These are phyloP conservation scores for Andrena chrysosceles DNA, from an alignment of 2,888 invertebrate species.

Conservation along the genomic window DNA sequence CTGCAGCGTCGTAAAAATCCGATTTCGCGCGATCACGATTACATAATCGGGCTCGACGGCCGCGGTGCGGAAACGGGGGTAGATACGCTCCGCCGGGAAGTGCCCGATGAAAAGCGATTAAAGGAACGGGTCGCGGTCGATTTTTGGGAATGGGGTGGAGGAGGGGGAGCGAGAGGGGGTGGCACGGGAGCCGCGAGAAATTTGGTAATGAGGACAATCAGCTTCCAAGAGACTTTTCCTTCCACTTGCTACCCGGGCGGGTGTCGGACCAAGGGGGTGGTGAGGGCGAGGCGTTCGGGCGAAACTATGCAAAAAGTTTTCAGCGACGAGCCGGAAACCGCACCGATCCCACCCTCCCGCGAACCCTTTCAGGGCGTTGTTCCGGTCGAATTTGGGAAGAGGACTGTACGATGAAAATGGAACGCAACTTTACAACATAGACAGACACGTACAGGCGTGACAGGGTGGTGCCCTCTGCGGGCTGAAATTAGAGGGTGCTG, in stretches of 20 bases:
- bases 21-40: slow-evolving; percentile 30
- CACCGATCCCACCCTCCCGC: slow-evolving; percentile 47
- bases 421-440: slow-evolving; percentile 76
- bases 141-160: neutral
- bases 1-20: slow-evolving; percentile 29
- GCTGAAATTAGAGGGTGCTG: slow-evolving; percentile 80
- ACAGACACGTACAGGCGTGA: slow-evolving; percentile 75
- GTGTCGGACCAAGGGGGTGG: neutral
- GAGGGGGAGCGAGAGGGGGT: neutral
- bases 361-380: slow-evolving; percentile 64
- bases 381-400: slow-evolving; percentile 73
- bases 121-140: slow-evolving; percentile 11
- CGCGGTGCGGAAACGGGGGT: neutral
- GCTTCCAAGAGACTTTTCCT: slow-evolving; percentile 51
- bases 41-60: slow-evolving; percentile 24
- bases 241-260: slow-evolving; percentile 40
- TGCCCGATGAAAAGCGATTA: neutral
- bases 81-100: neutral
- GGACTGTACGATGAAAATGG: slow-evolving; percentile 72
- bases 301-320: slow-evolving; percentile 66
- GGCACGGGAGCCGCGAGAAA: slow-evolving; percentile 10
- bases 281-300: neutral
- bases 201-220: slow-evolving; percentile 61
- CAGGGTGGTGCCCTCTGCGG: slow-evolving; percentile 79
- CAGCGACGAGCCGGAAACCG: slow-evolving; percentile 62